Conservation (phyloP, 1,140 invertebrate species). For the Andrena cerasifolii region DNA sequence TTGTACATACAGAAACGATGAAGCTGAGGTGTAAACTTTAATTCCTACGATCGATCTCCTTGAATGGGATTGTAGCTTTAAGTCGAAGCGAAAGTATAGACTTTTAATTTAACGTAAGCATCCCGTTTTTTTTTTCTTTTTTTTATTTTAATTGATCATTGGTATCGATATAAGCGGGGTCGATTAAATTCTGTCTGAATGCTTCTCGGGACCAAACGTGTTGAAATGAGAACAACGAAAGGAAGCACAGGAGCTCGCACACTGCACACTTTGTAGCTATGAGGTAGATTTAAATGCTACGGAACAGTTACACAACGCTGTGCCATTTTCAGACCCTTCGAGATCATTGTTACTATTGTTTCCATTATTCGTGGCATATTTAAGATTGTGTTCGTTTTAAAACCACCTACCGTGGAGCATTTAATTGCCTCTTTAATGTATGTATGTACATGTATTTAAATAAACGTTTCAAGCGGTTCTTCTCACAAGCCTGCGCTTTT, state of each 20-base stretch:
- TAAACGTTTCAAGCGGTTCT: constrained; percentile 38
- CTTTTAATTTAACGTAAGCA: neutral
- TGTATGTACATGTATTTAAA: constrained; percentile 27
- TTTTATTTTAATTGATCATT: constrained; percentile 21
- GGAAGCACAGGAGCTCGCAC: neutral
- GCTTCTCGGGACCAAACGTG: constrained; percentile 12
- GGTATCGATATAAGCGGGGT: neutral
- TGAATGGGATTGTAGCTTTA: neutral
- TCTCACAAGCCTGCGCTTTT: neutral
- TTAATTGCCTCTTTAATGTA: constrained; percentile 22
- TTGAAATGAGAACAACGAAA: neutral
- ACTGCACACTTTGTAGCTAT: neutral
- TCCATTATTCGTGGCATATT: neutral
- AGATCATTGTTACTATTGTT: neutral
- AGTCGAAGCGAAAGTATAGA: neutral
- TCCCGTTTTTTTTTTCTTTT: neutral
- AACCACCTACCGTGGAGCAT: neutral
- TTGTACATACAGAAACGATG: constrained; percentile 33
- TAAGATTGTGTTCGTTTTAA: constrained; percentile 13
- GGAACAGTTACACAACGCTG: neutral
- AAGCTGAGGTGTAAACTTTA: constrained; percentile 1
- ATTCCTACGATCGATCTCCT: neutral
- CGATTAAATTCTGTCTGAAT: neutral
- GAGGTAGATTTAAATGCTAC: neutral
- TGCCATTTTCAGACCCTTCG: neutral